Evolutionary conservation across 1,140 invertebrate species (phyloP), one percentile per base, ranked within the genome.

Genomic region (Oncopodura yosiiana): DNA sequence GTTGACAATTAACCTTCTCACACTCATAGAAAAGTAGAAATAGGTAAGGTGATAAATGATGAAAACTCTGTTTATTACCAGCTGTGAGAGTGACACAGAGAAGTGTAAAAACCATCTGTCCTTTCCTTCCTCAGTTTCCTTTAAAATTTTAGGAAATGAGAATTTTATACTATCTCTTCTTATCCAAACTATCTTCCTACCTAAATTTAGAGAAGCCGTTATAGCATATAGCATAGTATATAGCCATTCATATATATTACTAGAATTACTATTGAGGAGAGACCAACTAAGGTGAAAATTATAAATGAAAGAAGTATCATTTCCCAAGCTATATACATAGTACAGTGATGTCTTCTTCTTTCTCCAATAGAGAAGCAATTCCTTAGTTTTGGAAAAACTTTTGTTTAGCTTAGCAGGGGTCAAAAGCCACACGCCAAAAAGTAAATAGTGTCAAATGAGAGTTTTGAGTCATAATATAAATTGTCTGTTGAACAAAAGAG

Each of bases 341-440:
- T n/a, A n/a, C n/a, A n/a, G n/a, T n/a, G n/a, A n/a, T n/a, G n/a
- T n/a, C n/a, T n/a, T n/a, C n/a, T n/a, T n/a, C n/a, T n/a, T n/a
- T n/a, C n/a, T n/a, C n/a, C n/a, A 8, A 36, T 14, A 36, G 16
- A 8, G 30, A 19, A 1, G 11, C 27, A 37, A 6, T 34, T 52
- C n/a, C 23, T 16, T 3, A 12, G 9, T 9, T 30, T 43, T 43
- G 30, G 27, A 14, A 6, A 19, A 30, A 14, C 53, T 30, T 49
- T 55, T 49, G 53, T 55, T 27, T 48, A 16, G 44, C 36, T 48
- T n/a, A 26, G 18, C 29, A 45, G 44, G 53, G 53, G 45, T 48
- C 23, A 39, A 37, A 41, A 48, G 53, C 26, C 53, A 55, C 53
- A 55, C 53, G 53, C 53, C 53, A 55, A 55, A 55, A 55, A 14